Evolutionary conservation across 2,888 invertebrate genomes (phyloP).

Genomic region (Parelbella ahira): DNA sequence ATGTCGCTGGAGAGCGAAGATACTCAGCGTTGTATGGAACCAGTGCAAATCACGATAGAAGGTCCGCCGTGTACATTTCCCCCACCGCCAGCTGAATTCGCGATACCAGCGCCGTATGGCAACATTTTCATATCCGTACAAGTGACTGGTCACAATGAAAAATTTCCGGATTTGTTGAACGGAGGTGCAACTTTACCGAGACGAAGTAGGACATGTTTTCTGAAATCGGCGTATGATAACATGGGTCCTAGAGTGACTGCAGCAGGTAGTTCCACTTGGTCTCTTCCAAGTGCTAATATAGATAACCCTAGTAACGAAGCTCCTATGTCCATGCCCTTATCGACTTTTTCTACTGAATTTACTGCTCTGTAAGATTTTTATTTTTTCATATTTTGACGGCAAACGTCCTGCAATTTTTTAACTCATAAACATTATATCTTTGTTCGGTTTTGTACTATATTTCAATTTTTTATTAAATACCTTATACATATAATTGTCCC

Average conservation of each 20-base stretch:
- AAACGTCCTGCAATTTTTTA: no score
- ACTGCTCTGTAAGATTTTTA: slow-evolving; percentile 70
- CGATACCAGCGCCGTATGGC: slow-evolving; percentile 78
- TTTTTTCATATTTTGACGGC: no score
- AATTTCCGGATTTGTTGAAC: slow-evolving; percentile 89
- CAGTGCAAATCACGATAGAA: slow-evolving; percentile 82
- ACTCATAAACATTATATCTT: no score
- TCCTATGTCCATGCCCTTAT: slow-evolving; percentile 47
- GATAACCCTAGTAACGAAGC: slow-evolving; percentile 49
- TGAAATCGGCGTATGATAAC: slow-evolving; percentile 90
- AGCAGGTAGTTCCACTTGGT: slow-evolving; percentile 92
- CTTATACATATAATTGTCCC: no score
- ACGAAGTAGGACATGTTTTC: slow-evolving; percentile 71
- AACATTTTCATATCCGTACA: slow-evolving; percentile 94
- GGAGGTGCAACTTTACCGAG: slow-evolving; percentile 71
- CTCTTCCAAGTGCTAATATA: slow-evolving; percentile 83
- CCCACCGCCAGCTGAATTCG: slow-evolving; percentile 72
- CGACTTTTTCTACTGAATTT: slow-evolving; percentile 74
- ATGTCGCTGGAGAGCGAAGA: slow-evolving; percentile 75
- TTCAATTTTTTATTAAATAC: no score
- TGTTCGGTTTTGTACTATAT: no score
- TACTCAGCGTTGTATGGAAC: slow-evolving; percentile 70
- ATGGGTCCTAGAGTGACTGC: slow-evolving; percentile 94
- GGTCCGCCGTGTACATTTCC: slow-evolving; percentile 65
- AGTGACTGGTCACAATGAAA: slow-evolving; percentile 84